These are phyloP conservation scores for Eospalax fontanierii DNA, from an alignment of 2,797 vertebrate genomes.

Conservation along the genomic window DNA sequence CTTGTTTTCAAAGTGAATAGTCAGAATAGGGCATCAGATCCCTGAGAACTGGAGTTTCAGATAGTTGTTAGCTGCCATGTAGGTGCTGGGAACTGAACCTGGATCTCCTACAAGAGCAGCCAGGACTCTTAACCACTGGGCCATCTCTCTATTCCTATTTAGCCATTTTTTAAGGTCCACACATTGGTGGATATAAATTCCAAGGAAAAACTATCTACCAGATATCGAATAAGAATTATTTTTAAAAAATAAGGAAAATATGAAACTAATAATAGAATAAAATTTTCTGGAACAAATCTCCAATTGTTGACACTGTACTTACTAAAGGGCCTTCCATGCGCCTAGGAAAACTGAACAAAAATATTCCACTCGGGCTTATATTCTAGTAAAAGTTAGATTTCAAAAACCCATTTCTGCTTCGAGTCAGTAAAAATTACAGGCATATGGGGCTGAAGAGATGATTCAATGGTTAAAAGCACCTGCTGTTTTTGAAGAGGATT, in stretches of 20 bases:
- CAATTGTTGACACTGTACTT: not conserved
- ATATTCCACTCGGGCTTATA: not conserved
- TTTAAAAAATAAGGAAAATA: not conserved
- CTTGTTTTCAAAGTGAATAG: not conserved
- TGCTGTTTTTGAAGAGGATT: too few species aligned
- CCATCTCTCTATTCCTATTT: too few species aligned
- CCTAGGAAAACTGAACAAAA: not conserved
- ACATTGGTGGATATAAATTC: not conserved
- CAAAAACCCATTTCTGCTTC: not conserved
- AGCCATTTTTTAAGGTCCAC: not conserved
- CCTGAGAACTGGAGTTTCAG: too few species aligned
- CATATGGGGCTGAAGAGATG: too few species aligned
- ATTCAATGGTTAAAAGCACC: too few species aligned
- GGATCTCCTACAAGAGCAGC: too few species aligned
- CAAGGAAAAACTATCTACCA: not conserved
- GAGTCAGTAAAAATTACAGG: not conserved
- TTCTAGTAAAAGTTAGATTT: not conserved
- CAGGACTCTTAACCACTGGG: too few species aligned
- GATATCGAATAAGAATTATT: not conserved
- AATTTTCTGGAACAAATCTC: not conserved
- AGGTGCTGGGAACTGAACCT: too few species aligned
- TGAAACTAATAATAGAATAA: not conserved
- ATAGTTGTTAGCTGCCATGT: too few species aligned
- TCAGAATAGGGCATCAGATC: too few species aligned
- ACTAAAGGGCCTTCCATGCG: not conserved